Base-by-base conservation (phyloP, 2,797 vertebrate genomes). In the Danio jaintianensis region DNA sequence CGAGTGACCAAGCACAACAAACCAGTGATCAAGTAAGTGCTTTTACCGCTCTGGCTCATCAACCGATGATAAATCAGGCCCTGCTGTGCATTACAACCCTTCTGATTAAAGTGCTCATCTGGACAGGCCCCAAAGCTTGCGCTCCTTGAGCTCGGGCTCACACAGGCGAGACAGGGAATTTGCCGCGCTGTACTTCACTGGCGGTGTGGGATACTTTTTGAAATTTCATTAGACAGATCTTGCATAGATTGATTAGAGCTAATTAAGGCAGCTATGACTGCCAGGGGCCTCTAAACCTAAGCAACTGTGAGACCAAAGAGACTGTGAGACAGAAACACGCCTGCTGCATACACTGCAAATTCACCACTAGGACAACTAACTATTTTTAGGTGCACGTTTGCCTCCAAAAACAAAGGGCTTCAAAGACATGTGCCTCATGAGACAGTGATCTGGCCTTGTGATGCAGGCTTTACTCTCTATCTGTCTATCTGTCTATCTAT, bases 61-160 rank as follows among this genome's bases (percentile, higher is more conserved):
- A 85, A 72, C 38, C 84, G 58, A 85, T 84, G 79, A 90, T 92
- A 89, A 91, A 93, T 91, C 90, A 90, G 74, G 76, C 50, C 74
- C 53, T 76, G 85, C 87, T 88, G 77, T 81, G 83, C 86, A 90
- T 87, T 82, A 87, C 90, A 89, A 81, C 86, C 80, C 85, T 87
- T 88, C 89, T 92, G 91, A 93, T 94, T 92, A 93, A 93, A 92
- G 91, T 91, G 90, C 84, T 88, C 84, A 87, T 91, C 91, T 92
- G 92, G 91, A 92, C 86, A 75, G 69, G 81, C 86, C 86, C 92
- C 92, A 92, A 86, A 87, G 12, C 82, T 88, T 75, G 85, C 78
- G 82, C 83, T 85, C 84, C 86, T 78, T 88, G 83, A 85, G 84
- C 83, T 38, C 79, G 88, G 87, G 82, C 84, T 87, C 78, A 80